These are phyloP conservation scores for Ferrisia virgata DNA, from an alignment of 2,888 invertebrate genomes.

Conservation along the genomic window DNA sequence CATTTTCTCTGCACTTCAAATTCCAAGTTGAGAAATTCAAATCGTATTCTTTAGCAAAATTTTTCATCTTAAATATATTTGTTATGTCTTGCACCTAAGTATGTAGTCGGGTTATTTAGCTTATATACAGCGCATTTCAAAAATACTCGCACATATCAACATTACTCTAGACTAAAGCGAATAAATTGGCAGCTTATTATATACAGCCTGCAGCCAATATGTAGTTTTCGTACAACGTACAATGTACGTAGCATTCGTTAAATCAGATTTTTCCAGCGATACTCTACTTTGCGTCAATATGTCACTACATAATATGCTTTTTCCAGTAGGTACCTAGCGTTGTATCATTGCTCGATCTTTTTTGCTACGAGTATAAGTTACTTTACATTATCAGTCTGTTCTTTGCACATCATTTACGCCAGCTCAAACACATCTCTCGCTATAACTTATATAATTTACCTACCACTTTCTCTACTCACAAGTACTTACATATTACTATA, in stretches of 20 bases:
- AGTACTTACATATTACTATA: too few species aligned
- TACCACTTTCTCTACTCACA: too few species aligned
- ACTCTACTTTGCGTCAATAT: background rate
- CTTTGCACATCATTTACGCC: background rate
- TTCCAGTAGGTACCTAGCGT: too few species aligned
- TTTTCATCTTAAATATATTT: too few species aligned
- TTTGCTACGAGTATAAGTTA: background rate
- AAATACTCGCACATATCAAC: too few species aligned
- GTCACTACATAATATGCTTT: background rate
- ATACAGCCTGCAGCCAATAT: background rate
- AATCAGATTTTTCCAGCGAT: background rate
- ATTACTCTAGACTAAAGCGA: background rate
- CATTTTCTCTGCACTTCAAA: too few species aligned
- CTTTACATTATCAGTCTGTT: background rate
- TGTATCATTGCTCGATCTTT: background rate
- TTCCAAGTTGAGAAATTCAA: too few species aligned
- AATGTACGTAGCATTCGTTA: background rate
- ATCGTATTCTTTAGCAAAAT: too few species aligned
- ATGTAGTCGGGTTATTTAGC: too few species aligned
- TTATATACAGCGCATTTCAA: too few species aligned
- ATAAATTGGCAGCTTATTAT: constrained; percentile 24
- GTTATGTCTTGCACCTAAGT: too few species aligned
- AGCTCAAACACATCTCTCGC: background rate
- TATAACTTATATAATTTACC: too few species aligned
- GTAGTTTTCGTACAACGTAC: background rate